Percentiles rank a stretch among this genome's conserved stretches.
phyloP scores from a whole-genome alignment of 2,888 invertebrate species.

The Melanophora roralis region DNA sequence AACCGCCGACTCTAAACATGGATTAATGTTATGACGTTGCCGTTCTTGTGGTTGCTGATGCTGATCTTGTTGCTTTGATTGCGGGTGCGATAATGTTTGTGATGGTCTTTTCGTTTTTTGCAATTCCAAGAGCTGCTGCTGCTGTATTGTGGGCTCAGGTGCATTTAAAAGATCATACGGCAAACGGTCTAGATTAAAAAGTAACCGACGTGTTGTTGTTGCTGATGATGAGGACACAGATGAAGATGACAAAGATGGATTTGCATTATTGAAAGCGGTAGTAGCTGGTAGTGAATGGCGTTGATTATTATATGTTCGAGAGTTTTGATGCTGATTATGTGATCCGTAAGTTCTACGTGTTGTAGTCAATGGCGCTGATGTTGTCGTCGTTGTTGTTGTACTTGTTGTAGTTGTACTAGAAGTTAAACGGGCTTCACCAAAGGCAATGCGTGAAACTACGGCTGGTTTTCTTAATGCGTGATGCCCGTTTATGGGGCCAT shows the following conservation, averaged over 20 bases:
- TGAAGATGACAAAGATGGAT: conserved; percentile 58
- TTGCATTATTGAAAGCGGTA: conserved; percentile 44
- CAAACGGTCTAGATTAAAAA: conserved; percentile 76
- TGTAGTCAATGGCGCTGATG: conserved; percentile 33
- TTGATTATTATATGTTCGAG: conserved; percentile 57
- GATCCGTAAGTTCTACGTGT: conserved; percentile 51
- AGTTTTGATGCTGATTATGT: conserved; percentile 59
- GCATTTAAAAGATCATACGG: conserved; percentile 77
- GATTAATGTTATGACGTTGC: conserved; percentile 64
- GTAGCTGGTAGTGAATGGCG: conserved; percentile 64
- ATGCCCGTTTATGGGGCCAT: conserved; percentile 63
- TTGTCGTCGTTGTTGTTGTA: conserved; percentile 37
- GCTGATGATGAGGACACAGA: conserved; percentile 56
- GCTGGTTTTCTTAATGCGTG: conserved; percentile 71
- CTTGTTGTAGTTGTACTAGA: conserved; percentile 40
- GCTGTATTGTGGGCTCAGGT: conserved; percentile 67
- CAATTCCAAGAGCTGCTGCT: conserved; percentile 67
- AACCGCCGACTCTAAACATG: conserved; percentile 60
- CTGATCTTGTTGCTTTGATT: conserved; percentile 59
- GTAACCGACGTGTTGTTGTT: conserved; percentile 70
- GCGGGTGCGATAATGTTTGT: conserved; percentile 61
- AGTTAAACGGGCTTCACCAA: conserved; percentile 70
- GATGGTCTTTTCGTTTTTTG: conserved; percentile 61
- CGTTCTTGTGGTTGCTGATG: conserved; percentile 64
- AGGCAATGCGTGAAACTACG: conserved; percentile 74